These are phyloP conservation scores for Drosophila novamexicana DNA, from an alignment of 1,140 invertebrate species.

Conservation along the genomic window DNA sequence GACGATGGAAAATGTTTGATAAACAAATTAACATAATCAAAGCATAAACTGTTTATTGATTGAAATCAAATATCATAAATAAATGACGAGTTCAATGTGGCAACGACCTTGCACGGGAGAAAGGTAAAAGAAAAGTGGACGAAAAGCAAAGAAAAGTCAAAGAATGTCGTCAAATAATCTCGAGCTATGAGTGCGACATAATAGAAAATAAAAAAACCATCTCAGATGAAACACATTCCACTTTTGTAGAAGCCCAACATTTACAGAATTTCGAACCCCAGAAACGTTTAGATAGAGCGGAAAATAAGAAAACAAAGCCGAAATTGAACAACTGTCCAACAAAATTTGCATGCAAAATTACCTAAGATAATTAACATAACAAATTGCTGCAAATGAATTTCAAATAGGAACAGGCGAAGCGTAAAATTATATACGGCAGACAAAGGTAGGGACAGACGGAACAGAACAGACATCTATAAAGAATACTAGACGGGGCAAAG, in stretches of 20 bases:
- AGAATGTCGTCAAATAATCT: slow-evolving; percentile 4
- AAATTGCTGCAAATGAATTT: slow-evolving; percentile 40
- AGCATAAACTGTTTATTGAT: slow-evolving; percentile 29
- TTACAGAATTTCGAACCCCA: not conserved
- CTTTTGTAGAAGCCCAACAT: slow-evolving; percentile 7
- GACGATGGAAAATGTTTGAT: slow-evolving; percentile 20
- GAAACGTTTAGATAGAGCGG: not conserved
- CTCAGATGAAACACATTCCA: not conserved
- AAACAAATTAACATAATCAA: slow-evolving; percentile 43
- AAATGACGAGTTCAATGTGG: slow-evolving; percentile 18
- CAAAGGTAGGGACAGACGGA: not conserved
- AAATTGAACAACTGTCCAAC: slow-evolving; percentile 8
- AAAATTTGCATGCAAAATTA: slow-evolving; percentile 45
- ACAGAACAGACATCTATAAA: slow-evolving; percentile 7
- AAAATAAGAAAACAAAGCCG: not conserved
- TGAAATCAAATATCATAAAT: slow-evolving; percentile 17
- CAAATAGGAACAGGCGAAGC: slow-evolving; percentile 35
- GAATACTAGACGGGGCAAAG: slow-evolving; percentile 7
- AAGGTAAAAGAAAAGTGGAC: slow-evolving; percentile 15
- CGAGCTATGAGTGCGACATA: slow-evolving; percentile 21
- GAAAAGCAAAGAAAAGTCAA: slow-evolving; percentile 23
- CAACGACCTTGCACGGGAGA: slow-evolving; percentile 33
- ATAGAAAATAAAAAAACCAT: slow-evolving; percentile 14
- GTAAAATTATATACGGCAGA: slow-evolving; percentile 31
- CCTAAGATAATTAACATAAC: slow-evolving; percentile 36